Evolutionary conservation across 2,888 invertebrate species (phyloP).

Genomic region (Sarcophaga rosellei): DNA sequence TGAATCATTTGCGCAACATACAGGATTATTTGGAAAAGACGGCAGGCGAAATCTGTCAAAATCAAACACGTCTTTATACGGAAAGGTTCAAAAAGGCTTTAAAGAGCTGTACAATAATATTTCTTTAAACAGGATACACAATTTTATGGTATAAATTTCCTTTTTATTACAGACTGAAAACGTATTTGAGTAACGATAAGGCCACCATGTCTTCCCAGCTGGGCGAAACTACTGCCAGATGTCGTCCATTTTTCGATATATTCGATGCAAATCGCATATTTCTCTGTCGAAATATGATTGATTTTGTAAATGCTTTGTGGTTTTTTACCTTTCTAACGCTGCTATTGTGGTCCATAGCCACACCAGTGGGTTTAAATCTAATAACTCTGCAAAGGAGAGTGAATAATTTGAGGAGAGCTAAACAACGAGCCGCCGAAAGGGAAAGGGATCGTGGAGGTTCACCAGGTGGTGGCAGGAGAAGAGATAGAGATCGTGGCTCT

Average conservation of each 20-base stretch:
- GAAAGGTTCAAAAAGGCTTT: conserved; percentile 74
- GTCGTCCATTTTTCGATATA: conserved; percentile 87
- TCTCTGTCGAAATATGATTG: conserved; percentile 79
- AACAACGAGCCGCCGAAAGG: conserved; percentile 71
- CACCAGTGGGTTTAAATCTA: conserved; percentile 85
- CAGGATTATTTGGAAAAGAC: conserved; percentile 89
- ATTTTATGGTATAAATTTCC: background rate
- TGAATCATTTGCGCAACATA: conserved; percentile 88
- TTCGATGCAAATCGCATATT: conserved; percentile 85
- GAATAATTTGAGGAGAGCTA: conserved; percentile 72
- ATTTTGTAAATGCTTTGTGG: conserved; percentile 86
- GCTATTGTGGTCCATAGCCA: conserved; percentile 84
- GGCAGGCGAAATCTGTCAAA: conserved; percentile 86
- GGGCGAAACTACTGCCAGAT: conserved; percentile 86
- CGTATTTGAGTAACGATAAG: conserved; percentile 86
- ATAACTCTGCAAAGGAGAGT: conserved; percentile 79
- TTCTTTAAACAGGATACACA: background rate
- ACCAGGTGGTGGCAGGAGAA: conserved; percentile 65
- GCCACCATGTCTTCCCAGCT: conserved; percentile 85
- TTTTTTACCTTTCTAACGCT: conserved; percentile 84
- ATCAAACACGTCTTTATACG: conserved; percentile 83
- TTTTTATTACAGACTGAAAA: conserved; percentile 82
- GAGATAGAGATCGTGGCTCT: conserved; percentile 69
- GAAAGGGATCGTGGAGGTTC: conserved; percentile 59
- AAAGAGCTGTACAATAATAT: background rate